Evolutionary conservation across 2,888 invertebrate genomes (phyloP), one percentile per base, ranked within the genome.

Genomic region (Lepidocyrtinus sp.): DNA sequence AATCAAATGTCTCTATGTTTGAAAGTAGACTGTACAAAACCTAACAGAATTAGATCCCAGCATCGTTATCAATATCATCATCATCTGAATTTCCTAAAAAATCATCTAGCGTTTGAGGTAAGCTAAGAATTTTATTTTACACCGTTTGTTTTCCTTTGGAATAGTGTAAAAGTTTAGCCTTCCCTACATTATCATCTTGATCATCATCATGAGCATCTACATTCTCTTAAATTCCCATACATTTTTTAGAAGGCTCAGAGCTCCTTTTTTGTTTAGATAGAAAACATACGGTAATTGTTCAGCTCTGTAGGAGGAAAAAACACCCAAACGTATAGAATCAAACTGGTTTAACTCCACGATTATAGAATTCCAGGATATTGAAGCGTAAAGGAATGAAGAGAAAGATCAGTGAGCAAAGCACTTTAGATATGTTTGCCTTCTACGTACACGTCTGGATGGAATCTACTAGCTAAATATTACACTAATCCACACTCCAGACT

Each of bases 381-480:
- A 59, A 59, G 59, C 59, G 59, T 59, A 59, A 59, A 59, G 59
- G 59, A 59, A 59, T 59, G 59, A 59, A 59, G n/a, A n/a, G n/a
- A n/a, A n/a, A n/a, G 59, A 59, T 59, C 59, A 59, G n/a, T 59
- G 59, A 59, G 59, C 22, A 59, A 59, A 59, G 59, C 59, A 59
- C 59, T 59, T 59, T 59, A 59, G 59, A 21, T 59, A 9, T n/a
- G n/a, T n/a, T n/a, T n/a, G n/a, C n/a, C n/a, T n/a, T n/a, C n/a
- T n/a, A n/a, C n/a, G n/a, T n/a, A n/a, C n/a, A n/a, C n/a, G n/a
- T 21, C 21, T 7, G 59, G 22, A 22, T 21, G 59, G 22, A 59
- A 59, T 59, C 59, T 59, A 59, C 59, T 59, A 19, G 59, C 59
- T 59, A 59, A 59, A 59, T 59, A 59, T 59, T 59, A 59, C 59